Conservation (phyloP, 2,113 vertebrate species). For the Sisor rabdophorus region DNA sequence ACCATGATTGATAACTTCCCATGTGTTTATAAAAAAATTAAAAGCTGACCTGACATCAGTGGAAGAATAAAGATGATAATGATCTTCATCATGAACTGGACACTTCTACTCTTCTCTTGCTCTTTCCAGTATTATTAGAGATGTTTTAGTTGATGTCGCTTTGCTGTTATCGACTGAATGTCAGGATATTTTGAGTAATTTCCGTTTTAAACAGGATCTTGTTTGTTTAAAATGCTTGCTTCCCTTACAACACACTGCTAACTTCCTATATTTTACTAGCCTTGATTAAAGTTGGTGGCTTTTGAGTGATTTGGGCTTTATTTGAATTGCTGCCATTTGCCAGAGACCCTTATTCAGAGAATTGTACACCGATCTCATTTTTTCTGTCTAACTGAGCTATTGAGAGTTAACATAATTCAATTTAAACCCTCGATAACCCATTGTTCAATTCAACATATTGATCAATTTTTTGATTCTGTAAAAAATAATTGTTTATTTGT, state of each 20-base stretch:
- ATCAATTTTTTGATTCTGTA: too few species aligned
- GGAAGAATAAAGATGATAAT: conserved; percentile 20
- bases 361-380: too few species aligned
- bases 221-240: background rate
- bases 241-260: background rate
- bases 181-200: background rate
- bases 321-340: too few species aligned
- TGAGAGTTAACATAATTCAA: too few species aligned
- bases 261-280: background rate
- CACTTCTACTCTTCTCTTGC: background rate
- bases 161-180: background rate
- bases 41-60: conserved; percentile 31
- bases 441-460: too few species aligned
- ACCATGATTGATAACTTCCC: background rate
- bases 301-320: background rate
- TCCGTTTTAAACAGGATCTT: background rate
- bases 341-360: too few species aligned
- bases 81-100: background rate
- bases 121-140: background rate
- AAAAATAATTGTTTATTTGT: background rate
- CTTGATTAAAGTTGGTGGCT: background rate
- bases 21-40: background rate
- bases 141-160: background rate
- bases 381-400: too few species aligned
- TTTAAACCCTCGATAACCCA: too few species aligned